A percentile compares a stretch with the other conserved stretches of the same genome.
Conservation (phyloP, 2,113 vertebrate species). For the Amia ocellicauda region DNA sequence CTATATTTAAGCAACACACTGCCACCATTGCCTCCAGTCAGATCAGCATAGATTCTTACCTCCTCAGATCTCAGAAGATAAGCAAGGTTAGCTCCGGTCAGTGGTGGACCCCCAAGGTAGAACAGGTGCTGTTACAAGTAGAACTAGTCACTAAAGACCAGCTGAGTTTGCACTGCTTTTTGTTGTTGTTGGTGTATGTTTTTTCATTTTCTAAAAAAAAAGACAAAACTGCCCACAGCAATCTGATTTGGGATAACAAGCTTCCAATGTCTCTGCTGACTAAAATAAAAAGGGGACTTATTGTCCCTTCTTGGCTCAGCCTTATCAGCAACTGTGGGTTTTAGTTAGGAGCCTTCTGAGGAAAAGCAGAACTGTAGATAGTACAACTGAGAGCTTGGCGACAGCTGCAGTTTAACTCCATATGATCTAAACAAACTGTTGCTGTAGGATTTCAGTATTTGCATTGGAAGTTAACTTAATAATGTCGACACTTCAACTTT, state of each 20-base stretch:
- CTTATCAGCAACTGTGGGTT: constrained; percentile 39
- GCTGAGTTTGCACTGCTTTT: background rate
- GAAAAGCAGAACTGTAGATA: constrained; percentile 47
- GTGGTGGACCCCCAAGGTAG: constrained; percentile 65
- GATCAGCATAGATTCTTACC: constrained; percentile 61
- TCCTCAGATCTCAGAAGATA: constrained; percentile 64
- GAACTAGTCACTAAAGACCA: background rate
- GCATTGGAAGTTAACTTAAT: no score
- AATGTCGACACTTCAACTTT: no score
- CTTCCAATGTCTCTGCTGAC: constrained; percentile 50
- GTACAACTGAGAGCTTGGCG: constrained; percentile 32
- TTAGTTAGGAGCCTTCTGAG: constrained; percentile 30
- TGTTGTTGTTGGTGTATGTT: no score
- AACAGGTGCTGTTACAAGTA: constrained; percentile 61
- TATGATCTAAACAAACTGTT: constrained; percentile 18
- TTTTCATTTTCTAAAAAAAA: no score
- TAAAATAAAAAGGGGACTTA: constrained; percentile 51
- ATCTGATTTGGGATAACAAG: constrained; percentile 52
- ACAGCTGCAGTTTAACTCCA: constrained; percentile 22
- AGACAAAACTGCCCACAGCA: constrained; percentile 43
- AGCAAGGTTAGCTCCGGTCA: constrained; percentile 54
- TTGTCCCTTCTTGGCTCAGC: constrained; percentile 45
- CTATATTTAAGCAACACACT: constrained; percentile 35
- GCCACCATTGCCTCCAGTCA: constrained; percentile 68
- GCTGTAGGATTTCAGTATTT: no score